Evolutionary conservation across 2,797 vertebrate genomes (phyloP), one percentile per base, ranked within the genome.

Genomic region (Meriones psammophilus): DNA sequence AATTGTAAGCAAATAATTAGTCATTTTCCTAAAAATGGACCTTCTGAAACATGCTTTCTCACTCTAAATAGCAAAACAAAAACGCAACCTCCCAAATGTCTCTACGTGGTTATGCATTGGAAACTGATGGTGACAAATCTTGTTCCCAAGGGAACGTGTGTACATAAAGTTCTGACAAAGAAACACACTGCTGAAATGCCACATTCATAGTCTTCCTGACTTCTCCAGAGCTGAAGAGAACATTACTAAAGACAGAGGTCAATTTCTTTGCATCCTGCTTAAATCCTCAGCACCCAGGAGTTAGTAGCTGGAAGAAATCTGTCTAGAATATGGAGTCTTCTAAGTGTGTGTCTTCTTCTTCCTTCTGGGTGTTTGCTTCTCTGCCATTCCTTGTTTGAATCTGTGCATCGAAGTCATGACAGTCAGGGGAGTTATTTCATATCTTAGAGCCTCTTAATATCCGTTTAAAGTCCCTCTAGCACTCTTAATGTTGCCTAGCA

Each of bases 401-500:
- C 68, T 68, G 36, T 96, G 88, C 66, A 66, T 92, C 18, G 3
- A 15, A 92, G 50, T 77, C 95, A 88, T n/a, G 94, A 76, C 39
- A 89, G 87, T 69, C 85, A 87, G 69, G 78, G 89, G 93, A 94
- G 88, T 69, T 87, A 30, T 96, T 97, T 96, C 77, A 71, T 93
- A 66, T 97, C 93, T 92, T 91, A 96, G 64, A 24, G 66, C 39
- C 50, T 96, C 95, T 92, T 92, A 85, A 89, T 96, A 93, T 93
- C 73, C 42, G 85, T 91, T 88, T 79, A 56, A 90, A 97, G 36
- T 93, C 92, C 58, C 95, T 96, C 66, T 79, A 92, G 92, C 50
- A 30, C 90, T 93, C 50, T 96, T 97, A 71, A 97, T 94, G 96
- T 96, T 97, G 94, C 95, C 95, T 96, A 96, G 92, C 96, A 97